phyloP scores from a whole-genome alignment of 2,797 vertebrate genomes.

The Pseudomugil gertrudae region DNA sequence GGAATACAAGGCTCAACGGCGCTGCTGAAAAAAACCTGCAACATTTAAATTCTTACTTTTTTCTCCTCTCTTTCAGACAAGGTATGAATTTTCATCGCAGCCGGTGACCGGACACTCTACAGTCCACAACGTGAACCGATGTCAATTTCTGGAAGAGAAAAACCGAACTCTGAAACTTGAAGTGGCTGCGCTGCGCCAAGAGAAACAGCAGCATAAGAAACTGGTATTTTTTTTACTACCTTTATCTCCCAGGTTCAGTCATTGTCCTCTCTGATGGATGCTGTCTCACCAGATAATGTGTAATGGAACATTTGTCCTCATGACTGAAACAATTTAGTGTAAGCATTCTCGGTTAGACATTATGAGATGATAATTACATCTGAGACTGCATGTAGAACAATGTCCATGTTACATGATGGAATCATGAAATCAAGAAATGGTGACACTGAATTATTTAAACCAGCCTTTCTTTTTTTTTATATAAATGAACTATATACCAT shows the following conservation, averaged over 20 bases:
- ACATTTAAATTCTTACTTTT: constrained; percentile 1
- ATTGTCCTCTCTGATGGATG: not conserved
- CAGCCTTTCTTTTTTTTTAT: too few species aligned
- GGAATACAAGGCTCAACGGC: too few species aligned
- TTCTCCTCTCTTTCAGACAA: constrained; percentile 68
- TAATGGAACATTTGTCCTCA: not conserved
- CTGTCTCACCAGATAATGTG: not conserved
- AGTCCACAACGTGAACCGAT: constrained; percentile 58
- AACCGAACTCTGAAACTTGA: constrained; percentile 69
- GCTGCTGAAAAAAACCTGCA: not conserved
- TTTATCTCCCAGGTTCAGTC: not conserved
- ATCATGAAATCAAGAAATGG: too few species aligned
- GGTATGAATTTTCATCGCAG: constrained; percentile 73
- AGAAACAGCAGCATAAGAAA: constrained; percentile 66
- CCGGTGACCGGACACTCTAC: constrained; percentile 59
- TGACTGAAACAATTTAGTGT: not conserved
- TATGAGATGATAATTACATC: not conserved
- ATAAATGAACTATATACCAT: too few species aligned
- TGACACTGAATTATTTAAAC: too few species aligned
- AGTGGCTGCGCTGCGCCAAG: constrained; percentile 73
- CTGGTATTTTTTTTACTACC: constrained; percentile 73
- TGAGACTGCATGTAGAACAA: not conserved
- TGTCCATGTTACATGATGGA: too few species aligned
- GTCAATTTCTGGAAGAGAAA: constrained; percentile 73
- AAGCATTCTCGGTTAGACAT: not conserved